These are phyloP conservation scores for Dicyema japonicum DNA, from an alignment of 1,140 invertebrate genomes.

Conservation along the genomic window DNA sequence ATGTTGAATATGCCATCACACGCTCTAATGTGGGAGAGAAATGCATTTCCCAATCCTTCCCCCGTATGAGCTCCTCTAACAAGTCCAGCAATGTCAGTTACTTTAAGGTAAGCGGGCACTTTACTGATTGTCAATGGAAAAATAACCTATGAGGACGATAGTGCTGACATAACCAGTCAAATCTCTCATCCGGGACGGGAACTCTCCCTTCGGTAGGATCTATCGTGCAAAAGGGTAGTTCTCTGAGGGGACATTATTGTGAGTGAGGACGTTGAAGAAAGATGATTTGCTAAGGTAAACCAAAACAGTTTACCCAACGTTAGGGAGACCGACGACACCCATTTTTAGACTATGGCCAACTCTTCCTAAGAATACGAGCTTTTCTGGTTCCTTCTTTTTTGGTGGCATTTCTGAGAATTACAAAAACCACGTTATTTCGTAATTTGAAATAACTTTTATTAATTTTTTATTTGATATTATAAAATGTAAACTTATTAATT, in stretches of 20 bases:
- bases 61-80: conserved; percentile 89
- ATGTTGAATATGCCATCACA: conserved; percentile 97
- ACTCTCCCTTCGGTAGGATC: conserved; percentile 99
- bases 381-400: conserved; percentile 47
- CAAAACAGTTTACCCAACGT: conserved; percentile 36
- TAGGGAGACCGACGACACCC: conserved; percentile 68
- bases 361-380: conserved; percentile 55
- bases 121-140: conserved; percentile 31
- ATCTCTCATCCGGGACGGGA: conserved; percentile 74
- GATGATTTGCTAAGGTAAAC: conserved; percentile 43
- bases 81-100: conserved; percentile 86
- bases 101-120: conserved; percentile 63
- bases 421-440: no score
- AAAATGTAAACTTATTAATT: no score
- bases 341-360: conserved; percentile 84
- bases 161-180: conserved; percentile 59
- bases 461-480: no score
- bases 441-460: no score
- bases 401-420: no score
- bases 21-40: conserved; percentile 81
- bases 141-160: conserved; percentile 66
- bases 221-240: conserved; percentile 98
- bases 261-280: conserved; percentile 92
- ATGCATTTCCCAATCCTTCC: conserved; percentile 84
- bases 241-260: conserved; percentile 69